phyloP scores from a whole-genome alignment of 2,797 vertebrate genomes.

The Heterohyrax brucei region DNA sequence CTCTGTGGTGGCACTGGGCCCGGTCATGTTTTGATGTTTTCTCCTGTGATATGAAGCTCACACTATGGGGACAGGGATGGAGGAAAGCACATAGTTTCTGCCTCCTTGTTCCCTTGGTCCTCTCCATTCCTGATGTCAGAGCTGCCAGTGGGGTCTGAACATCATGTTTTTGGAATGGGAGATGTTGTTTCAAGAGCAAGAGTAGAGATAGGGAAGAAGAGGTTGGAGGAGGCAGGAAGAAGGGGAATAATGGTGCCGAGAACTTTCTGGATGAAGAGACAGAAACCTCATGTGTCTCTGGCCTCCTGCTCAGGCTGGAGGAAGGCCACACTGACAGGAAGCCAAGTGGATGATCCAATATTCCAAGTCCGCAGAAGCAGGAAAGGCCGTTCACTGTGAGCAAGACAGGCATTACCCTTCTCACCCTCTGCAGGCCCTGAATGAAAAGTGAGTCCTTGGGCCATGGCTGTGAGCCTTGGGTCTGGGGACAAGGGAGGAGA shows the following conservation, averaged over 20 bases:
- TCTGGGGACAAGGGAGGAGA: background rate
- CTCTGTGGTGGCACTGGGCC: background rate
- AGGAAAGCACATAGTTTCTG: background rate
- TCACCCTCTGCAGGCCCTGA: background rate
- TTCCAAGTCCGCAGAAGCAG: background rate
- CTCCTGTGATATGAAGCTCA: background rate
- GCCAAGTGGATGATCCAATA: background rate
- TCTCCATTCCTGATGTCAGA: rapidly evolving
- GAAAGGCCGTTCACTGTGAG: background rate
- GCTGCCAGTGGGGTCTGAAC: background rate
- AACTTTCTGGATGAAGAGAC: conserved; percentile 17
- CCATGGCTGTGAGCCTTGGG: background rate
- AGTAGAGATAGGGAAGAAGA: background rate
- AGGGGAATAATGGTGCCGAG: background rate
- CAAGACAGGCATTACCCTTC: rapidly evolving
- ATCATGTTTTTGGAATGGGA: background rate
- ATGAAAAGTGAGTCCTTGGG: background rate
- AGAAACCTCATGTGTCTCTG: background rate
- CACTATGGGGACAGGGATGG: rapidly evolving
- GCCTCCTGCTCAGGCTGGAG: background rate
- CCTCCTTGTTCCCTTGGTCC: background rate
- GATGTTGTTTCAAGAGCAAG: background rate
- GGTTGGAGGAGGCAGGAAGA: background rate
- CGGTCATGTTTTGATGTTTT: background rate
- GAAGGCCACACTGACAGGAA: background rate